Base-by-base conservation (phyloP, 2,113 vertebrate genomes). In the Capricornis sumatraensis region DNA sequence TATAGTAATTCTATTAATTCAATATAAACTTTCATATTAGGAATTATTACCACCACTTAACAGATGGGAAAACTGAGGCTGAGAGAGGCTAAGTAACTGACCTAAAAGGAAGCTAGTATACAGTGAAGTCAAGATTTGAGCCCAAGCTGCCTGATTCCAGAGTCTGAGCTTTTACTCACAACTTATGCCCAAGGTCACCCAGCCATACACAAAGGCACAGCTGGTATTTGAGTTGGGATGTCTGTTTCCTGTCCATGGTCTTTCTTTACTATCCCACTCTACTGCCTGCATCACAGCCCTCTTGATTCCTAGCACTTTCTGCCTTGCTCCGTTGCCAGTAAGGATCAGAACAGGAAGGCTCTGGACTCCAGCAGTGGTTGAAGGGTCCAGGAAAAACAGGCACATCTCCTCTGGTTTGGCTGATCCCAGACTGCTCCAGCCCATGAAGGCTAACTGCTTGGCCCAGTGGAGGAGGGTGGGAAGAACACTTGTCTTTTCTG, bases 401-500 rank as follows among this genome's bases (percentile, higher is more conserved):
- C 76, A 45, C 30, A 19, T 83, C 36, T 89, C 79, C n/a, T 57
- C 14, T 6, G 47, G 62, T 79, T 57, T 93, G 93, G 95, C 92
- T 30, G 43, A 28, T 62, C 88, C 91, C 57, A 90, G 79, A 64
- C 60, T 82, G 47, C 47, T 47, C 6, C 12, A 89, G 81, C 47
- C 60, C 81, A 55, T 8, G 14, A 28, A 81, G 84, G n/a, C 97
- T 89, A 71, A 82, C 93, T 13, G 92, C 96, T 62, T 60, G 97
- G 98, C 96, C 91, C 81, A 57, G 43, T 87, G 96, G 74, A 95
- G 78, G 64, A 88, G 93, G 74, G 57, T 76, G 87, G 83, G 76
- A 82, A 96, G 95, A 94, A 92, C 96, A 89, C 58, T 98, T 96
- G 95, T 96, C 93, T 91, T 15, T 84, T 79, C 81, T 55, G 89